A percentile compares a stretch with the other conserved stretches of the same genome.
phyloP scores from a whole-genome alignment of 2,888 invertebrate species.

The Melikaiella ostensackeni region DNA sequence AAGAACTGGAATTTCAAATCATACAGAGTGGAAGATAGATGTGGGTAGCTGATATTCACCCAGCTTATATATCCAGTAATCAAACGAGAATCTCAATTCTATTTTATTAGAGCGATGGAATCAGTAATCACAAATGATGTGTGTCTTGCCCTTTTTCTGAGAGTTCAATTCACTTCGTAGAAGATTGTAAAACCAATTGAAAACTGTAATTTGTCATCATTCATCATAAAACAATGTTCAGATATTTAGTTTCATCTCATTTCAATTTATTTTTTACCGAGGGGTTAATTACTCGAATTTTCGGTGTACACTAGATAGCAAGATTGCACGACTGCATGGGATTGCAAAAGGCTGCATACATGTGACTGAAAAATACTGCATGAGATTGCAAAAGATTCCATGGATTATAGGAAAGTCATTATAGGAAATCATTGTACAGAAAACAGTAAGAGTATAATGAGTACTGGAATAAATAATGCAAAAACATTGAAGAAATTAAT shows the following conservation, averaged over 20 bases:
- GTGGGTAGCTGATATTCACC: slow-evolving; percentile 34
- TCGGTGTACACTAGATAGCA: too few species aligned
- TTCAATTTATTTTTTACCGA: not conserved
- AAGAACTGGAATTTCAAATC: slow-evolving; percentile 21
- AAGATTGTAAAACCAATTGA: slow-evolving; percentile 17
- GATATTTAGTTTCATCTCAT: not conserved
- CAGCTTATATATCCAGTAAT: slow-evolving; percentile 19
- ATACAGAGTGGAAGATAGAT: slow-evolving; percentile 34
- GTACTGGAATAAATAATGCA: too few species aligned
- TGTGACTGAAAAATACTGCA: too few species aligned
- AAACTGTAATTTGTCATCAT: slow-evolving; percentile 1
- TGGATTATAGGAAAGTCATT: too few species aligned
- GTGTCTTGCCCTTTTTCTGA: slow-evolving; percentile 14
- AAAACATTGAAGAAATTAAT: too few species aligned
- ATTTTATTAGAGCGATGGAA: slow-evolving; percentile 33
- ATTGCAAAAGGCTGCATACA: too few species aligned
- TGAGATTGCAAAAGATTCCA: too few species aligned
- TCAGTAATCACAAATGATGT: slow-evolving; percentile 30
- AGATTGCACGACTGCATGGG: too few species aligned
- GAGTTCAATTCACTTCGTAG: slow-evolving; percentile 32
- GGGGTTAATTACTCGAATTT: too few species aligned
- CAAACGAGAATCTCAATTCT: slow-evolving; percentile 26
- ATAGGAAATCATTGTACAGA: too few species aligned
- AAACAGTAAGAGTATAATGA: too few species aligned
- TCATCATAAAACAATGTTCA: not conserved